Conservation (phyloP, 1,140 invertebrate species). For the Dolichoris vasculosae region DNA sequence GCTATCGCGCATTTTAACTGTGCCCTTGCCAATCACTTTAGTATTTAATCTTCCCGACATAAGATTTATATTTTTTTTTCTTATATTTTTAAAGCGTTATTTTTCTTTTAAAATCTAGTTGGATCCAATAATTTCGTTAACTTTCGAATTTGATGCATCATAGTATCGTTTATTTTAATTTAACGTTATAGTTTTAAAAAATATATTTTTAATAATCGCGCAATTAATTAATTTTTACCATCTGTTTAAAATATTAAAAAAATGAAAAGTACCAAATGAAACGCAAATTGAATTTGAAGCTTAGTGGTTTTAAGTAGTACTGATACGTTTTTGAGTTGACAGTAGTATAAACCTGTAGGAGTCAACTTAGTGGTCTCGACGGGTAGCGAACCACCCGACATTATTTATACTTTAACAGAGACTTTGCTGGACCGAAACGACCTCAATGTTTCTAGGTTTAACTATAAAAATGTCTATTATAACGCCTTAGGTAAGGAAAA, state of each 20-base stretch:
- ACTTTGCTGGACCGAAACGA: neutral
- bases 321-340: slow-evolving; percentile 1
- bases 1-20: neutral
- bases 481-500: slow-evolving; percentile 14
- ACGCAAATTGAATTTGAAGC: no score
- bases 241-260: no score
- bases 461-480: slow-evolving; percentile 46
- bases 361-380: neutral
- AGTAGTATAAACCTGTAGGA: slow-evolving; percentile 28
- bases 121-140: no score
- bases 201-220: no score
- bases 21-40: neutral
- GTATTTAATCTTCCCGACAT: neutral
- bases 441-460: neutral
- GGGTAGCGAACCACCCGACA: neutral
- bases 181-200: no score
- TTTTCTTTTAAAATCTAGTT: no score
- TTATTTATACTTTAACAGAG: slow-evolving; percentile 30
- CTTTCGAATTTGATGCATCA: no score
- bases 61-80: neutral
- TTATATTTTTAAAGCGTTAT: neutral
- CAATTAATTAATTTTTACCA: no score
- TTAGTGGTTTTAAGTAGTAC: slow-evolving; percentile 19
- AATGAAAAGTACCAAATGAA: no score
- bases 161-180: no score